Evolutionary conservation across 2,888 invertebrate species (phyloP), one percentile per base, ranked within the genome.

Genomic region (Euzetes globulus): DNA sequence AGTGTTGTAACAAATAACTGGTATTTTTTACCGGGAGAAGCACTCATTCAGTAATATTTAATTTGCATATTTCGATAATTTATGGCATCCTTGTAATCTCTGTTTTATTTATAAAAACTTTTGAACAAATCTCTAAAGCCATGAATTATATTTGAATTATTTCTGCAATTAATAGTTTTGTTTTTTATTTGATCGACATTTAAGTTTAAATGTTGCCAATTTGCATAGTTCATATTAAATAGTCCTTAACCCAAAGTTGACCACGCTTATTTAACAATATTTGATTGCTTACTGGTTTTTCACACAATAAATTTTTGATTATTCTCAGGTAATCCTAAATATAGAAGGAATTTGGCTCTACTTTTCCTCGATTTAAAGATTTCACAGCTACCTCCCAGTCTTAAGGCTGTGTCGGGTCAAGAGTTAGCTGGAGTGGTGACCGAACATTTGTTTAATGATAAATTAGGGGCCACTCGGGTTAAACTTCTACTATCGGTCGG

Each of bases 281-380:
- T 11, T 41, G 11, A 41, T 41, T 41, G 13, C 9, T 41, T 41
- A 19, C 13, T 19, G 3, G n/a, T 52, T 52, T n/a, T 19, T 52
- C 52, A 52, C n/a, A 19, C 22, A 52, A 52, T 52, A 52, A 19
- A 19, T 52, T 19, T 52, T 3, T 6, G n/a, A 52, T 19, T 52
- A n/a, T 52, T 27, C 27, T 58, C 33, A 76, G 75, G 70, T 17
- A 72, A 52, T 50, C 29, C 47, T 1, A 72, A 58, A 22, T 77
- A 75, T 47, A 71, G 75, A 19, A 75, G 75, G 45, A 72, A 77
- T 52, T 71, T 79, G 19, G 73, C 77, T 5, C 71, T 79, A 11
- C 55, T 79, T 13, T 77, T 79, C 73, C 68, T 79, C 11, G 79
- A 79, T 55, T 52, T 79, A 19, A 79, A 79, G 71, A n/a, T 79